phyloP scores from a whole-genome alignment of 2,888 invertebrate species.

The Euproctis similis region DNA sequence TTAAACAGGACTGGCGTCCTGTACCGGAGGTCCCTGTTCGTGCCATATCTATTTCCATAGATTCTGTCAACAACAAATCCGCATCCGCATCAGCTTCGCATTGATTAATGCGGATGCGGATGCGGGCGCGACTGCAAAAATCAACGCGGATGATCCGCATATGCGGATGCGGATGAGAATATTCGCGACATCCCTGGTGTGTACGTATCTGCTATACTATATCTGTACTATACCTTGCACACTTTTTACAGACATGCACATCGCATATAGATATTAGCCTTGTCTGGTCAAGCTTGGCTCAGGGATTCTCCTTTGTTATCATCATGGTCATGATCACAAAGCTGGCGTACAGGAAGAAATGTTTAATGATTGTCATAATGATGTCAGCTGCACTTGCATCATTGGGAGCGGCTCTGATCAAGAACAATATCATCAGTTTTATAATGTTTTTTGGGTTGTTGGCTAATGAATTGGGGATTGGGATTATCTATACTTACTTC shows the following conservation, averaged over 20 bases:
- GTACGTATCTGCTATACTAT: too few relatives aligned
- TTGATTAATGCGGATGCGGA: too few relatives aligned
- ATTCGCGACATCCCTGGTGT: too few relatives aligned
- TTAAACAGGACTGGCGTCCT: too few relatives aligned
- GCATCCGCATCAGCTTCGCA: too few relatives aligned
- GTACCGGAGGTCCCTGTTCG: too few relatives aligned
- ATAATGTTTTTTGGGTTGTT: conserved; percentile 31
- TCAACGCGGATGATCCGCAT: too few relatives aligned
- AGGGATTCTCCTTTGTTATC: conserved; percentile 26
- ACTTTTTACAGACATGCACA: conserved; percentile 17
- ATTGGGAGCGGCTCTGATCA: conserved; percentile 22
- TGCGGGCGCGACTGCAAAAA: too few relatives aligned
- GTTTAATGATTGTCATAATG: conserved; percentile 26
- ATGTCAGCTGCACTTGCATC: conserved; percentile 20
- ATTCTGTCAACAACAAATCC: too few relatives aligned
- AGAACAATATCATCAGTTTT: conserved; percentile 29
- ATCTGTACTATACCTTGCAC: too few relatives aligned
- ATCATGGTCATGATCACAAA: conserved; percentile 28
- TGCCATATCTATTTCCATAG: too few relatives aligned
- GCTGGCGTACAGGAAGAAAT: conserved; percentile 29
- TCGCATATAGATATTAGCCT: conserved; percentile 21
- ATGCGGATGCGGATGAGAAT: too few relatives aligned
- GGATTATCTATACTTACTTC: conserved; percentile 35
- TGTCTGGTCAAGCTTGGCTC: conserved; percentile 21
- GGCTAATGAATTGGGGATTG: conserved; percentile 30